phyloP scores from a whole-genome alignment of 1,140 invertebrate genomes.

The Hestina assimilis region DNA sequence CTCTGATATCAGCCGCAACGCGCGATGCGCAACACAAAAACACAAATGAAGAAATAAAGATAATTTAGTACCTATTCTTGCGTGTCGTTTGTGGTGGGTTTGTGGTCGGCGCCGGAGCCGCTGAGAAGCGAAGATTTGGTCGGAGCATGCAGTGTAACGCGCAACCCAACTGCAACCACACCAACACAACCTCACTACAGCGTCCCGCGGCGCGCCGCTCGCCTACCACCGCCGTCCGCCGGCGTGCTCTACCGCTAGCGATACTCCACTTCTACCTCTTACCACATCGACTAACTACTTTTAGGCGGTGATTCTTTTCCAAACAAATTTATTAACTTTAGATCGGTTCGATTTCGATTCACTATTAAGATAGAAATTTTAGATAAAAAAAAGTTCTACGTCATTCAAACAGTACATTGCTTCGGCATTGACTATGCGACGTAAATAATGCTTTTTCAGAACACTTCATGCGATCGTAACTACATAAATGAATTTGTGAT shows the following conservation, averaged over 20 bases:
- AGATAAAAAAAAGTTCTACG: slow-evolving; percentile 30
- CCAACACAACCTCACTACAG: slow-evolving; percentile 71
- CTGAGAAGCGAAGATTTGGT: slow-evolving; percentile 74
- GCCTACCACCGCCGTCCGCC: slow-evolving; percentile 6
- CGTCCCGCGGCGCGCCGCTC: slow-evolving; percentile 32
- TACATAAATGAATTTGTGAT: slow-evolving; percentile 50
- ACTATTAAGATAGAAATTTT: neutral
- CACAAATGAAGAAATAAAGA: slow-evolving; percentile 72
- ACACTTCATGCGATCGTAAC: slow-evolving; percentile 61
- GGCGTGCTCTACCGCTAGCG: slow-evolving; percentile 12
- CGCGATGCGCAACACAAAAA: slow-evolving; percentile 74
- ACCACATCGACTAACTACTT: slow-evolving; percentile 69
- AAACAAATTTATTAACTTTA: slow-evolving; percentile 63
- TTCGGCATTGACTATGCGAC: slow-evolving; percentile 44
- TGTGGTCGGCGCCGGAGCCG: slow-evolving; percentile 71
- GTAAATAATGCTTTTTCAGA: slow-evolving; percentile 44
- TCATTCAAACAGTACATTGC: slow-evolving; percentile 40
- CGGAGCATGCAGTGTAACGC: slow-evolving; percentile 77
- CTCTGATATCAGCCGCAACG: slow-evolving; percentile 58
- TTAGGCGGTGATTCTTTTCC: slow-evolving; percentile 50
- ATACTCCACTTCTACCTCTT: slow-evolving; percentile 42
- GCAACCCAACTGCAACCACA: slow-evolving; percentile 78
- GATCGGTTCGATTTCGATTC: slow-evolving; percentile 8
- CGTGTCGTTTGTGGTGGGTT: slow-evolving; percentile 69
- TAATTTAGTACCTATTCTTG: slow-evolving; percentile 75